These are phyloP conservation scores for Neosilurus mollespiculum DNA, from an alignment of 2,797 vertebrate genomes.

Conservation along the genomic window DNA sequence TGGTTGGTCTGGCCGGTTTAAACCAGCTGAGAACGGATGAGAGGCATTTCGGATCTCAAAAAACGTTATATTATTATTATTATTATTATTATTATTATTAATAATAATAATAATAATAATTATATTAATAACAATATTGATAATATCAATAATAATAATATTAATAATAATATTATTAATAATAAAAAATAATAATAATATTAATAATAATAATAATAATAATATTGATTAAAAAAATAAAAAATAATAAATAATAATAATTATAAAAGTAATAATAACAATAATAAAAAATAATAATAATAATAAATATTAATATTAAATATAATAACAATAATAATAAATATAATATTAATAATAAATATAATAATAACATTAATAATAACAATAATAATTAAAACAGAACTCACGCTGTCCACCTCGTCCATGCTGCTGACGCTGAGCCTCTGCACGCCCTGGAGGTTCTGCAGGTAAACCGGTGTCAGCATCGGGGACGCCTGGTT, in stretches of 20 bases:
- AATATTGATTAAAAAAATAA: not conserved
- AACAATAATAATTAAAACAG: not conserved
- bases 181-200: no score
- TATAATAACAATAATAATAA: no score
- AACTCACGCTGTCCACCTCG: constrained; percentile 59
- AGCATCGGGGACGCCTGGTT: constrained; percentile 56
- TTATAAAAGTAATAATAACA: not conserved
- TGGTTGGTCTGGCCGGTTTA: not conserved
- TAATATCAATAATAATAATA: not conserved
- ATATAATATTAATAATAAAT: not conserved
- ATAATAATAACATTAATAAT: not conserved
- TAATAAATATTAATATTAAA: no score
- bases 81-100: not conserved
- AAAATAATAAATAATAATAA: not conserved
- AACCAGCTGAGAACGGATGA: not conserved
- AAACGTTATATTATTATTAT: no score
- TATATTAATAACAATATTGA: not conserved
- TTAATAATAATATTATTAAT: no score
- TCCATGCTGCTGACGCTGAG: constrained; percentile 65
- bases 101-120: not conserved
- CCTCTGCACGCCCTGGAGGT: constrained; percentile 24
- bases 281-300: not conserved
- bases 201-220: no score
- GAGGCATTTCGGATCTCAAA: not conserved
- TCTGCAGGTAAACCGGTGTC: constrained; percentile 68